phyloP scores from a whole-genome alignment of 1,140 invertebrate genomes.

The Periplaneta americana region DNA sequence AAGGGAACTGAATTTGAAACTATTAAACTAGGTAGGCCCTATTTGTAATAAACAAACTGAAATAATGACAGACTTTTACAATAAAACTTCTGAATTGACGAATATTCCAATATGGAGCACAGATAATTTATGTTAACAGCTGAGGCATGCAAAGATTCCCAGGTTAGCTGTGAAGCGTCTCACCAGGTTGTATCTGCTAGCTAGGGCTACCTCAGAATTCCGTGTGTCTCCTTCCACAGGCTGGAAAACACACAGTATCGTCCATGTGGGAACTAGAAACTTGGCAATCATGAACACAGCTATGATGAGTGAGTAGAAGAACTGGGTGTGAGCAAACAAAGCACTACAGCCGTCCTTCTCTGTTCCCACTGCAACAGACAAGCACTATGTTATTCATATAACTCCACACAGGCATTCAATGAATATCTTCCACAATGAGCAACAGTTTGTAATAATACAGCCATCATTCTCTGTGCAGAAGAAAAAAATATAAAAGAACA shows the following conservation, averaged over 20 bases:
- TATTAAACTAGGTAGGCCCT: too few relatives aligned
- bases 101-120: neutral
- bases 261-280: slow-evolving; percentile 46
- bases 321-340: slow-evolving; percentile 44
- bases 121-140: neutral
- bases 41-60: too few relatives aligned
- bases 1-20: too few relatives aligned
- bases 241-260: slow-evolving; percentile 45
- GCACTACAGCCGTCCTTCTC: slow-evolving; percentile 44
- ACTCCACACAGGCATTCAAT: too few relatives aligned
- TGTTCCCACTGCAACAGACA: slow-evolving; percentile 41
- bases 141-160: neutral
- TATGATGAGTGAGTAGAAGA: slow-evolving; percentile 43
- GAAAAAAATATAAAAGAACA: too few relatives aligned
- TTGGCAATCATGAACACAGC: slow-evolving; percentile 41
- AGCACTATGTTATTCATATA: too few relatives aligned
- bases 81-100: too few relatives aligned
- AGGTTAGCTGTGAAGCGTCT: slow-evolving; percentile 3
- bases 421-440: too few relatives aligned
- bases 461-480: too few relatives aligned
- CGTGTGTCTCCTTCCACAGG: slow-evolving; percentile 33
- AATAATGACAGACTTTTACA: too few relatives aligned
- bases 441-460: too few relatives aligned
- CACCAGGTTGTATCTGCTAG: slow-evolving; percentile 32
- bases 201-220: slow-evolving; percentile 33